Evolutionary conservation across 2,888 invertebrate species (phyloP).

Genomic region (Bombyx huttoni): DNA sequence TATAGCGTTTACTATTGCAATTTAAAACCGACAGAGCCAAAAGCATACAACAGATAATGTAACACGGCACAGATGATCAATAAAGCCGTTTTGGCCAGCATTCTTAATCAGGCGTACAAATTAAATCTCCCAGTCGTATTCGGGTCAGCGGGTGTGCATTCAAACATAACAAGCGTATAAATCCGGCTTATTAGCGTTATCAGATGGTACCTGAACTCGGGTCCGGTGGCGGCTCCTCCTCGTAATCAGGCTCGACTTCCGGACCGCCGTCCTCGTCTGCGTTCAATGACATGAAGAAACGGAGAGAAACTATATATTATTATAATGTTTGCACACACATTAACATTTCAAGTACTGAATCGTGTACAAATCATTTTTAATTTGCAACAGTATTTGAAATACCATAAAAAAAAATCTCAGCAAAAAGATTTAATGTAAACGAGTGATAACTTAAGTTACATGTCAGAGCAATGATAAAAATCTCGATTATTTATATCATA

Average conservation of each 20-base stretch:
- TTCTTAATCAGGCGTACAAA: not conserved
- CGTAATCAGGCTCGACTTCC: conserved; percentile 59
- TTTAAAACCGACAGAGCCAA: no score
- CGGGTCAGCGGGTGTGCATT: not conserved
- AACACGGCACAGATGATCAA: no score
- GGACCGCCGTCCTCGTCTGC: conserved; percentile 78
- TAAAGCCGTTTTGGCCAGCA: no score
- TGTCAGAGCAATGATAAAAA: no score
- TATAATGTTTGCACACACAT: conserved; percentile 67
- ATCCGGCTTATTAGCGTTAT: not conserved
- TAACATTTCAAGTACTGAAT: conserved; percentile 16
- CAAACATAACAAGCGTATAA: conserved; percentile 1
- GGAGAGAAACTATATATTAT: conserved; percentile 73
- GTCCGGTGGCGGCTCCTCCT: conserved; percentile 59
- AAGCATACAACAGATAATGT: no score
- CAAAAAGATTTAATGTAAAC: no score
- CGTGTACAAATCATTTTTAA: not conserved
- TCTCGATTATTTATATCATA: no score
- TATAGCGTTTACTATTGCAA: no score
- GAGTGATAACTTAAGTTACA: no score
- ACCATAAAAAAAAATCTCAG: no score
- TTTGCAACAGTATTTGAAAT: no score
- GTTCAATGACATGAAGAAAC: conserved; percentile 80
- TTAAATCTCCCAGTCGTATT: not conserved
- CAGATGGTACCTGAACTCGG: conserved; percentile 43